phyloP scores from a whole-genome alignment of 2,113 vertebrate genomes.

The Arvicanthis niloticus region DNA sequence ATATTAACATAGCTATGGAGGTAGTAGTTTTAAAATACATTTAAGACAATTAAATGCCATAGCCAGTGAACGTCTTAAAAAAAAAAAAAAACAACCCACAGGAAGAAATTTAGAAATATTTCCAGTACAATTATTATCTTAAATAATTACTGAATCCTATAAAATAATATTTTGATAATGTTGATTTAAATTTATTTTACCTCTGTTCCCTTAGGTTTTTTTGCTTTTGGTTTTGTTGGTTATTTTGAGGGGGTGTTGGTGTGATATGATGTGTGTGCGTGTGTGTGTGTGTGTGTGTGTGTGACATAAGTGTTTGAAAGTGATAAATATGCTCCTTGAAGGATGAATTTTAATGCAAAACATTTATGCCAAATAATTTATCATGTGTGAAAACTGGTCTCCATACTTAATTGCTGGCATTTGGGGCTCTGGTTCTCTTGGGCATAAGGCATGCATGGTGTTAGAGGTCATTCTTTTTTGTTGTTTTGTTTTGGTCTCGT shows the following conservation, averaged over 20 bases:
- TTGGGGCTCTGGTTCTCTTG: slow-evolving; percentile 63
- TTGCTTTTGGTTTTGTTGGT: not conserved
- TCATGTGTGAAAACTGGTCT: slow-evolving; percentile 77
- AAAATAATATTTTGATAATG: slow-evolving; percentile 72
- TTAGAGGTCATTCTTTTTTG: not conserved
- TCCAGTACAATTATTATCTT: slow-evolving; percentile 73
- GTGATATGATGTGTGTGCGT: not conserved
- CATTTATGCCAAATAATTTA: slow-evolving; percentile 81
- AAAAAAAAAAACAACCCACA: slow-evolving; percentile 68
- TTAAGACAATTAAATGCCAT: not conserved
- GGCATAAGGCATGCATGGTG: slow-evolving; percentile 31
- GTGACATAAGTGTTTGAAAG: slow-evolving; percentile 61
- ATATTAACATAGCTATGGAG: not conserved
- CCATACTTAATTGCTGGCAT: slow-evolving; percentile 72
- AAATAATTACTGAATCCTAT: slow-evolving; percentile 70
- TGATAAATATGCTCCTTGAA: slow-evolving; percentile 78
- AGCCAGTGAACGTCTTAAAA: slow-evolving; percentile 64
- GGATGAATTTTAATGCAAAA: slow-evolving; percentile 82
- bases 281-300: not conserved
- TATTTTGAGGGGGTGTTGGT: not conserved
- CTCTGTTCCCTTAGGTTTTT: not conserved
- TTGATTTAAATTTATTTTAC: slow-evolving; percentile 70
- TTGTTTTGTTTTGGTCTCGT: slow-evolving; percentile 57
- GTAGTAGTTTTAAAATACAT: slow-evolving; percentile 37
- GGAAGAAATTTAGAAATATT: slow-evolving; percentile 7